A percentile compares a stretch with the other conserved stretches of the same genome.
Conservation (phyloP, 2,888 invertebrate species). For the Fabriciana adippe region DNA sequence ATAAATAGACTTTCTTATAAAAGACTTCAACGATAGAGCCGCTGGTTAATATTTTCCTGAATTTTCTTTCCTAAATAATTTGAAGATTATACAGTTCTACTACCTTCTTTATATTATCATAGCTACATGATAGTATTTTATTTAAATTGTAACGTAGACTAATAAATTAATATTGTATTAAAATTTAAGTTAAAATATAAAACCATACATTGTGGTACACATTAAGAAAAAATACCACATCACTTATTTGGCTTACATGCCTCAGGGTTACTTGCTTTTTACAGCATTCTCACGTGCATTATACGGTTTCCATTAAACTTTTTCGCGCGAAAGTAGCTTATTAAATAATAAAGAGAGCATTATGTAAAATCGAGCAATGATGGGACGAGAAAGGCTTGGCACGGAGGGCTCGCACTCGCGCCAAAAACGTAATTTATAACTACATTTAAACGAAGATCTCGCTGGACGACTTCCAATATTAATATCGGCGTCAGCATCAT, state of each 20-base stretch:
- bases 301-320: constrained; percentile 38
- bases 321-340: constrained; percentile 42
- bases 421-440: constrained; percentile 78
- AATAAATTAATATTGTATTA: too few relatives aligned
- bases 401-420: constrained; percentile 45
- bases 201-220: too few relatives aligned
- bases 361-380: constrained; percentile 43
- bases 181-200: too few relatives aligned
- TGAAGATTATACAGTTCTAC: too few relatives aligned
- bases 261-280: constrained; percentile 25
- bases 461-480: constrained; percentile 70
- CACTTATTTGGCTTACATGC: constrained; percentile 29
- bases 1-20: constrained; percentile 5
- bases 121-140: too few relatives aligned
- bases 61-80: too few relatives aligned
- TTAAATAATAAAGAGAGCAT: constrained; percentile 44
- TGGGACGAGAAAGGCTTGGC: constrained; percentile 46
- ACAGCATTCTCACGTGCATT: constrained; percentile 31
- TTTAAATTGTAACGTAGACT: too few relatives aligned
- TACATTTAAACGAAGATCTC: constrained; percentile 68
- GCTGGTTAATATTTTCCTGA: not conserved
- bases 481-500: constrained; percentile 78
- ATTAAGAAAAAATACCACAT: constrained; percentile 6
- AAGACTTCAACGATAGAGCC: constrained; percentile 28
- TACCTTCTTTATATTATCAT: too few relatives aligned